A percentile compares a stretch with the other conserved stretches of the same genome.
These are phyloP conservation scores for Pseudachorutes palmiensis DNA, from an alignment of 1,140 invertebrate genomes.

Conservation along the genomic window DNA sequence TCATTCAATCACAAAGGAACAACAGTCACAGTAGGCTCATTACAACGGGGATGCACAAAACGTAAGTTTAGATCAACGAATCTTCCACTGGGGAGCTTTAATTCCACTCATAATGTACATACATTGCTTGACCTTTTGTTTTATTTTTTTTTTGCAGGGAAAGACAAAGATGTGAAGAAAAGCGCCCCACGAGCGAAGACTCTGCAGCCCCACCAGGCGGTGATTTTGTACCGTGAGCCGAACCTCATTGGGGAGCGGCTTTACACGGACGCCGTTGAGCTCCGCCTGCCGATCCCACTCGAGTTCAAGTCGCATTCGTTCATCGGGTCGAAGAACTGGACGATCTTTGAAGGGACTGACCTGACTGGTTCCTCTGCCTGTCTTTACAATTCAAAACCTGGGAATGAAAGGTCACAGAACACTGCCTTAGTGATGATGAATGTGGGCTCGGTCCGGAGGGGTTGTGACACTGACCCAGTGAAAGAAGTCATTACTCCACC, in stretches of 20 bases:
- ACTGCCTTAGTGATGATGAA: not conserved
- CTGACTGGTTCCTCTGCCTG: not conserved
- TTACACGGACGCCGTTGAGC: slow-evolving; percentile 5
- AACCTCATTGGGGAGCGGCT: not conserved
- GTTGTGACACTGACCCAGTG: slow-evolving; percentile 10
- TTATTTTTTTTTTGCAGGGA: not conserved
- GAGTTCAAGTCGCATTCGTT: not conserved
- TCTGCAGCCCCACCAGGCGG: not conserved
- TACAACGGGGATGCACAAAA: not conserved
- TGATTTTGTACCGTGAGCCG: not conserved
- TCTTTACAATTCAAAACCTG: not conserved
- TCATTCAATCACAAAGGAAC: not conserved
- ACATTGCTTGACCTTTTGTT: too few species aligned
- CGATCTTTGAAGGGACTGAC: slow-evolving; percentile 4
- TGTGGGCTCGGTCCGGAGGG: not conserved
- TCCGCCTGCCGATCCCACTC: not conserved
- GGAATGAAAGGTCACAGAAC: not conserved
- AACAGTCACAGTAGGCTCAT: not conserved
- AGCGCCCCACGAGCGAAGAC: not conserved
- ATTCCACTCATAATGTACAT: too few species aligned
- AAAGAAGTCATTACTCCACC: slow-evolving; percentile 8
- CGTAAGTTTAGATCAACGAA: not conserved
- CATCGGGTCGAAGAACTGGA: slow-evolving; percentile 13
- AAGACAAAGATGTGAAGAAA: not conserved
- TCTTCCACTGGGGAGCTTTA: not conserved